Base-by-base conservation (phyloP, 1,140 invertebrate species). In the Anthonomus grandis region DNA sequence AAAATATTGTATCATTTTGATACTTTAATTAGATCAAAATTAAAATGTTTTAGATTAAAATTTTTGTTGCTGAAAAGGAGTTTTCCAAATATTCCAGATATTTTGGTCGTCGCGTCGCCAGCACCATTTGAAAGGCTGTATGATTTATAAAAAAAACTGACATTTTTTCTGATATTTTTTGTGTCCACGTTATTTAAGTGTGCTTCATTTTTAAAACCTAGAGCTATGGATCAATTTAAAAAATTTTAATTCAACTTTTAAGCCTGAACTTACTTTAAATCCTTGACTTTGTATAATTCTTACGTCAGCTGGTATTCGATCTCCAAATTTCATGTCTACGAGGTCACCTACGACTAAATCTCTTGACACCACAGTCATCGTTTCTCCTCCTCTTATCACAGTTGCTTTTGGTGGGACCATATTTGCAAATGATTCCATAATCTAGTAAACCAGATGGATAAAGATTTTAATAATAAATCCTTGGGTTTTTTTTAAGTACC, bases 221-320 rank as follows among this genome's bases (percentile, higher is more conserved):
- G n/a, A n/a, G n/a, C n/a, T n/a, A n/a, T n/a, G n/a, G n/a, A n/a
- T n/a, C n/a, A n/a, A n/a, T 18, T 49, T 34, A 27, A 13, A 13
- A n/a, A 9, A 18, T n/a, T 39, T n/a, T 31, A 6, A 8, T n/a
- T n/a, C 27, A 31, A 8, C 6, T 6, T 31, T 6, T 31, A 12
- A 15, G 17, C 24, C 15, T 13, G 2, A 15, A 27, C 36, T 60
- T 56, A 68, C 68, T 44, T 69, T 75, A 53, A 83, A 79, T 24
- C 81, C 80, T 69, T 80, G 78, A 67, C 79, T 79, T 67, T 84
- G 78, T 46, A 89, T 76, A 53, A 90, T 79, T 48, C 89, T 77
- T 64, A 90, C 80, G 75, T 91, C 88, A 55, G 88, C 88, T 10
- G 87, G 86, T 57, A 90, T 82, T 46, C 83, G 75, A 72, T 88